Conservation (phyloP, 2,888 invertebrate genomes). For the Spialia ferax region DNA sequence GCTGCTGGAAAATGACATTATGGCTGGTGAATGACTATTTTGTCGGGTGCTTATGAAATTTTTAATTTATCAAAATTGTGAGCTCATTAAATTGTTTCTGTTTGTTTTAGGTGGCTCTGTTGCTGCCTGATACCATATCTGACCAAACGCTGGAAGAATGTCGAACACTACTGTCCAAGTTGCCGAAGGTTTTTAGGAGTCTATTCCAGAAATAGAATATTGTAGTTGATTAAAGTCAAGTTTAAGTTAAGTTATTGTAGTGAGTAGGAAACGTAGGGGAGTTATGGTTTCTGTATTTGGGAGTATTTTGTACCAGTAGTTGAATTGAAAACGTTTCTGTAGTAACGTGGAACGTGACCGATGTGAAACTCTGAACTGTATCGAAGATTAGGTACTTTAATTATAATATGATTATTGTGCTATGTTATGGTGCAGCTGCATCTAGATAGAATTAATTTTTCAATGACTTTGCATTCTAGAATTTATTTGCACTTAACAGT, state of each 20-base stretch:
- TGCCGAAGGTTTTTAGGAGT: constrained; percentile 72
- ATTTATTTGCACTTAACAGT: too few species aligned
- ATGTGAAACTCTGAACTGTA: background rate
- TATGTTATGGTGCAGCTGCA: background rate
- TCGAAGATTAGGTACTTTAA: background rate
- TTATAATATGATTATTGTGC: too few species aligned
- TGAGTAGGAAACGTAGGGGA: background rate
- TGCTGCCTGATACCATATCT: constrained; percentile 77
- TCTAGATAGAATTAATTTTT: background rate
- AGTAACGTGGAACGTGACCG: background rate
- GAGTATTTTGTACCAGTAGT: background rate
- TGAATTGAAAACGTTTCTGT: background rate
- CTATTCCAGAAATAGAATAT: constrained; percentile 60
- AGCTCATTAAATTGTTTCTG: too few species aligned
- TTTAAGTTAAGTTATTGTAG: background rate
- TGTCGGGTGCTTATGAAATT: too few species aligned
- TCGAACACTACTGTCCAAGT: constrained; percentile 76
- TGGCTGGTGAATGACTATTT: too few species aligned
- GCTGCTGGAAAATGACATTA: too few species aligned
- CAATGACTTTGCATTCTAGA: background rate
- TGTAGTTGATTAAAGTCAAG: constrained; percentile 46
- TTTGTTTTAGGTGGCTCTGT: constrained; percentile 75
- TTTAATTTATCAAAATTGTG: too few species aligned
- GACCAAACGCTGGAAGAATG: constrained; percentile 75
- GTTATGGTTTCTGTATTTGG: background rate